These are phyloP conservation scores for Andinoacara biseriatus DNA, from an alignment of 2,113 vertebrate genomes.

Conservation along the genomic window DNA sequence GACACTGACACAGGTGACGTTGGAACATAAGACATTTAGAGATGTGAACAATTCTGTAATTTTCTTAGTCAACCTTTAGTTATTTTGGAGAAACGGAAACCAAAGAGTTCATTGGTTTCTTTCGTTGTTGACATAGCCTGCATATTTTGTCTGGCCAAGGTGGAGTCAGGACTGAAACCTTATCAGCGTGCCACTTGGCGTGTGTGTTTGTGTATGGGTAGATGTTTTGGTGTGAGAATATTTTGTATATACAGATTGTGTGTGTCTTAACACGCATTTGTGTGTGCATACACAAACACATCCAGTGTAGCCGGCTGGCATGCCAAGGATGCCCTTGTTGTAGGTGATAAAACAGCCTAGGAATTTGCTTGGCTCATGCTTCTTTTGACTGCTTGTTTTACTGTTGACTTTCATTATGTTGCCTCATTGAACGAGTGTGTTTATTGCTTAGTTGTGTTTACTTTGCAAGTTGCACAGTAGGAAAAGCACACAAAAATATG, in stretches of 20 bases:
- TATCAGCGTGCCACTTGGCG: conserved; percentile 53
- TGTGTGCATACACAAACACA: conserved; percentile 32
- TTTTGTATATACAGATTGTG: conserved; percentile 32
- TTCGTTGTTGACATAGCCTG: conserved; percentile 26
- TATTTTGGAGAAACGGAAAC: conserved; percentile 14
- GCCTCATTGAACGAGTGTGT: neutral
- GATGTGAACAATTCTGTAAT: neutral
- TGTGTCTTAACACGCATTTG: neutral
- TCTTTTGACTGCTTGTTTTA: conserved; percentile 1
- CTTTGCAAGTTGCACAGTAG: neutral
- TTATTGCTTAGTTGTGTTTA: neutral
- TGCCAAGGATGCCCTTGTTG: conserved; percentile 52
- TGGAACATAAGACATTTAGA: neutral
- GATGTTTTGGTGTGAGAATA: conserved; percentile 29
- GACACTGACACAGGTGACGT: neutral
- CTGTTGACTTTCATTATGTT: conserved; percentile 10
- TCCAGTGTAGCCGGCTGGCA: conserved; percentile 48
- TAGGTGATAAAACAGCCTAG: conserved; percentile 25
- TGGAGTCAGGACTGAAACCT: conserved; percentile 51
- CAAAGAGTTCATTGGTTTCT: conserved; percentile 8
- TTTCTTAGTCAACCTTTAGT: neutral
- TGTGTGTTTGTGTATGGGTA: conserved; percentile 9
- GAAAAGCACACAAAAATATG: neutral
- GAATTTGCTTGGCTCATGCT: neutral
- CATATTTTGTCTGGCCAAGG: conserved; percentile 43